Evolutionary conservation across 2,797 vertebrate species (phyloP), one percentile per base, ranked within the genome.

Genomic region (Acanthiza pusilla): DNA sequence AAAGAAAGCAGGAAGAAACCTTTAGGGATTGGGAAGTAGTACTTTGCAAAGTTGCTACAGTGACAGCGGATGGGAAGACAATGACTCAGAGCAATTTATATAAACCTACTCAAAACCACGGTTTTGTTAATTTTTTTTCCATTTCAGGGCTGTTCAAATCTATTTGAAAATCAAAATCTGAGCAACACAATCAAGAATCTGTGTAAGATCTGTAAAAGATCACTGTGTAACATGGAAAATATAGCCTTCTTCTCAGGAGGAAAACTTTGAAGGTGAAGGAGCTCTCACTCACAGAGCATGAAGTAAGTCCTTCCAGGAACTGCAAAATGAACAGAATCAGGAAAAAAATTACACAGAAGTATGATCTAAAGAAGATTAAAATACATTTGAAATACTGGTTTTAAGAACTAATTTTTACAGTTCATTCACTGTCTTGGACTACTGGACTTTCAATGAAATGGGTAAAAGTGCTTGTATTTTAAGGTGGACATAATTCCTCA

Each of bases 131-230:
- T 86, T 92, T 67, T 76, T 88, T 85, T 79, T 93, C 57, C 40
- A 40, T 92, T 58, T 67, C 53, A 97, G 97, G 88, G 17, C 50
- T n/a, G n/a, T 88, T 72, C 96, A 68, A 97, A 88, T 18, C 82
- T 67, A 68, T 93, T 66, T 97, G 93, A 96, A 87, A 85, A 73
- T 84, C 75, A 76, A 93, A 93, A 89, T 43, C 32, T 78, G n/a
- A 19, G 47, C 43, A 93, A 91, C 91, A 23, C 27, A 62, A 87
- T 82, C 34, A 58, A 76, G 85, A 85, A 45, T 9, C 6, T 71
- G 42, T 18, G n/a, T 38, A 81, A 79, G n/a, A n/a, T n/a, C n/a
- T n/a, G n/a, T 32, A 25, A 70, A 74, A 89, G 21, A 66, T 89
- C 86, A 66, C 3, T 58, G 36, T 82, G 27, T 85, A 84, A 78